phyloP scores from a whole-genome alignment of 2,113 vertebrate genomes.

The Poeciliopsis occidentalis region DNA sequence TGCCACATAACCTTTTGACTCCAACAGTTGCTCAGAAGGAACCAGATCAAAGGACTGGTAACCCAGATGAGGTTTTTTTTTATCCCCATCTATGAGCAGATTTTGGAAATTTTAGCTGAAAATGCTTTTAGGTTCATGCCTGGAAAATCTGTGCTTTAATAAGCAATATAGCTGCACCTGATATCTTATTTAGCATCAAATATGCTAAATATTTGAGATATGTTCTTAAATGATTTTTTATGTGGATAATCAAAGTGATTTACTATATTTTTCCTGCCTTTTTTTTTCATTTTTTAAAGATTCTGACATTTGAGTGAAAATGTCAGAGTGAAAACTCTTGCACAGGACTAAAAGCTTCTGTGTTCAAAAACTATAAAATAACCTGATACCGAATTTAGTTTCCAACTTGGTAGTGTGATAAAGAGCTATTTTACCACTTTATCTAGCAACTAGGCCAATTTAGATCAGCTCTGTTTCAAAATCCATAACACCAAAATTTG shows the following conservation, averaged over 20 bases:
- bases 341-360: no score
- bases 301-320: not conserved
- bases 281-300: not conserved
- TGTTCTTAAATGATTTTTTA: not conserved
- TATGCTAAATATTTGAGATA: not conserved
- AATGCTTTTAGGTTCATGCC: not conserved
- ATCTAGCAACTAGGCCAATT: no score
- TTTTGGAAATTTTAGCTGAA: not conserved
- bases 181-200: not conserved
- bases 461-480: no score
- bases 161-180: not conserved
- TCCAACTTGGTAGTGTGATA: no score
- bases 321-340: no score
- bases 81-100: not conserved
- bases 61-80: not conserved
- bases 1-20: not conserved
- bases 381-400: no score
- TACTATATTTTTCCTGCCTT: not conserved
- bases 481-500: not conserved
- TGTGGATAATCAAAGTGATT: not conserved
- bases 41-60: not conserved
- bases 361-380: no score
- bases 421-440: no score
- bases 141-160: not conserved
- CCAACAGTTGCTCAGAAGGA: constrained; percentile 2